A percentile compares a stretch with the other conserved stretches of the same genome.
Conservation (phyloP, 2,797 vertebrate genomes). For the Neosilurus hyrtlii region DNA sequence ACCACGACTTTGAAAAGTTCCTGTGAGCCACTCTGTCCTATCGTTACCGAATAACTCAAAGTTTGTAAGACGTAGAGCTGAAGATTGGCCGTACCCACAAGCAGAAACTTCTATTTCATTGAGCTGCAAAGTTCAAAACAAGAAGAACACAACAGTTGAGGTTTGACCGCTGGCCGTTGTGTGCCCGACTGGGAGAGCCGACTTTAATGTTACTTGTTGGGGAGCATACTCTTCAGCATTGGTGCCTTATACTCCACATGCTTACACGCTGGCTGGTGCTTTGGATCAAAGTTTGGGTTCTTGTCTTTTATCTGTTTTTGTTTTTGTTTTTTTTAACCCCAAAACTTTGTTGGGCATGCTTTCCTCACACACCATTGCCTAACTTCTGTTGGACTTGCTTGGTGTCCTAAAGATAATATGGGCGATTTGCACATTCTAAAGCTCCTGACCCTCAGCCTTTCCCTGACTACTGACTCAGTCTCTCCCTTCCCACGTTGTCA, state of each 20-base stretch:
- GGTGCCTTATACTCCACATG: conserved; percentile 84
- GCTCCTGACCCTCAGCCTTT: conserved; percentile 4
- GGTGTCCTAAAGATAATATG: conserved; percentile 16
- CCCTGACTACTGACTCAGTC: conserved; percentile 8
- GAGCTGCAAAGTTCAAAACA: background rate
- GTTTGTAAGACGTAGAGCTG: background rate
- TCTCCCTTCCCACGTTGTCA: conserved; percentile 52
- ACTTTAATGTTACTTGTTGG: conserved; percentile 67
- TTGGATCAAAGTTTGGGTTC: conserved; percentile 76
- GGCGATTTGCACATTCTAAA: conserved; percentile 19
- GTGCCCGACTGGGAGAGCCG: conserved; percentile 49
- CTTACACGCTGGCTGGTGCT: conserved; percentile 82
- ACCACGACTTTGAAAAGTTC: background rate
- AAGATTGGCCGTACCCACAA: conserved; percentile 14
- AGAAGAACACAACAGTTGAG: background rate
- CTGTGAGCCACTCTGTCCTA: background rate
- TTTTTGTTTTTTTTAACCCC: background rate
- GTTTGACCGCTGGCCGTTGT: background rate
- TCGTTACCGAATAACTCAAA: background rate
- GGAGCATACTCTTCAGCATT: conserved; percentile 80
- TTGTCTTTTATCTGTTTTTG: conserved; percentile 51
- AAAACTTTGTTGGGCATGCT: conserved; percentile 61
- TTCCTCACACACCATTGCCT: conserved; percentile 68
- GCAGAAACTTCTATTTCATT: conserved; percentile 5
- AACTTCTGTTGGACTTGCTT: conserved; percentile 14